Evolutionary conservation across 2,888 invertebrate species (phyloP).

Genomic region (Troides oblongomaculatus): DNA sequence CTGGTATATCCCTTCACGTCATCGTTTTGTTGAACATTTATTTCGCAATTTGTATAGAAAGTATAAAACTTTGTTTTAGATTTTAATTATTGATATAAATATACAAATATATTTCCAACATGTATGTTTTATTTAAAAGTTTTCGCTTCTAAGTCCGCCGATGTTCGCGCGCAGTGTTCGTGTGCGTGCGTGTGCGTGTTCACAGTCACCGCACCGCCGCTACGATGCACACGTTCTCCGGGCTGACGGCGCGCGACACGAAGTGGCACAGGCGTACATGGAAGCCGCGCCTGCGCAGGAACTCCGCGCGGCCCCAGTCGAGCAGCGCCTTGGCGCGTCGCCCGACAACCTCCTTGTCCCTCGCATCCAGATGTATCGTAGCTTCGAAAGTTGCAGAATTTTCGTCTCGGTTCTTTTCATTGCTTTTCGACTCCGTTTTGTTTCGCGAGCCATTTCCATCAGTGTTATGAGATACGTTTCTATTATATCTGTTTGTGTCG

Average conservation of each 20-base stretch:
- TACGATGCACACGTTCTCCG: conserved; percentile 90
- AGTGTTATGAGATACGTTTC: neutral
- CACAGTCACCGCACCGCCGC: conserved; percentile 53
- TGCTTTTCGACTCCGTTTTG: neutral
- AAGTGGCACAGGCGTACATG: conserved; percentile 83
- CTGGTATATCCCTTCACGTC: neutral
- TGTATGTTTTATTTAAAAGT: conserved; percentile 43
- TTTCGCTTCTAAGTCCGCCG: neutral
- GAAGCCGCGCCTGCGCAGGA: conserved; percentile 80
- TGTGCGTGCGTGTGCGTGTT: too few species aligned
- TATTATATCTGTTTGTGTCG: too few species aligned
- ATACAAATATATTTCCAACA: conserved; percentile 69
- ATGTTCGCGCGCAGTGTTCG: too few species aligned
- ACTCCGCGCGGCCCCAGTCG: conserved; percentile 86
- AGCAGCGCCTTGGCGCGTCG: conserved; percentile 87
- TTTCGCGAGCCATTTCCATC: neutral
- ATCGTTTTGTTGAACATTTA: conserved; percentile 35
- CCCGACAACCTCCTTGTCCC: conserved; percentile 75
- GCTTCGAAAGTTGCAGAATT: neutral
- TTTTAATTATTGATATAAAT: conserved; percentile 66
- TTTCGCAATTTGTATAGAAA: conserved; percentile 46
- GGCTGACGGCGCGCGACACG: conserved; percentile 82
- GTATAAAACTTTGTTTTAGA: conserved; percentile 55
- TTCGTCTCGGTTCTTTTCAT: neutral
- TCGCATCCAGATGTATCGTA: conserved; percentile 8